Conservation (phyloP, 2,113 vertebrate species). For the Bufo bufo region DNA sequence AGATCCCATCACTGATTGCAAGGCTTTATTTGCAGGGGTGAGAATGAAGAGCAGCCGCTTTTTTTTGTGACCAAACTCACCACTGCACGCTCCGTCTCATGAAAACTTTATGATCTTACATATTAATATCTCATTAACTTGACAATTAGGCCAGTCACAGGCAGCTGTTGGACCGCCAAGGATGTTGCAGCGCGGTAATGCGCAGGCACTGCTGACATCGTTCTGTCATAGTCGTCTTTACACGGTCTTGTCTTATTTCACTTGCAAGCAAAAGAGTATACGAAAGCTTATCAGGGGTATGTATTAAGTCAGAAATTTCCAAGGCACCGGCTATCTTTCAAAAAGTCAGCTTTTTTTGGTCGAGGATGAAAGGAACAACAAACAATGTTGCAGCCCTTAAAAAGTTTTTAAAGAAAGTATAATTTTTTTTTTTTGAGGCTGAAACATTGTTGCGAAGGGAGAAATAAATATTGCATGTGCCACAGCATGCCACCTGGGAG, state of each 20-base stretch:
- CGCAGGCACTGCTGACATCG: constrained; percentile 64
- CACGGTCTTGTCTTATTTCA: neutral
- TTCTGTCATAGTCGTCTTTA: constrained; percentile 11
- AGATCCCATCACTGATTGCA: constrained; percentile 10
- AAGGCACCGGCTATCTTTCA: too few species aligned
- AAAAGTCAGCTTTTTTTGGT: too few species aligned
- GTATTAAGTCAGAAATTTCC: neutral
- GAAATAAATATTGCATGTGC: too few species aligned
- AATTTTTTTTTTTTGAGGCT: too few species aligned
- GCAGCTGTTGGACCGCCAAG: constrained; percentile 83
- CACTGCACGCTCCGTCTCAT: constrained; percentile 81
- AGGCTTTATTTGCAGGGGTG: constrained; percentile 34
- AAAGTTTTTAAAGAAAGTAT: too few species aligned
- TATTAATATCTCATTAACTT: constrained; percentile 93
- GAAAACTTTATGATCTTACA: constrained; percentile 85
- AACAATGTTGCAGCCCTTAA: too few species aligned
- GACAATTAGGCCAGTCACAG: constrained; percentile 91
- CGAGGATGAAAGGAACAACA: too few species aligned
- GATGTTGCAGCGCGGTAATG: constrained; percentile 74
- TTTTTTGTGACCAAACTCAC: constrained; percentile 62
- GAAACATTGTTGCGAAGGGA: too few species aligned
- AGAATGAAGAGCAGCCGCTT: constrained; percentile 15
- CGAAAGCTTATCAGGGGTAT: neutral
- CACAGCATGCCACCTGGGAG: too few species aligned
- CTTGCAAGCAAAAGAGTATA: neutral